Evolutionary conservation across 2,888 invertebrate genomes (phyloP).

Genomic region (Leucania comma): DNA sequence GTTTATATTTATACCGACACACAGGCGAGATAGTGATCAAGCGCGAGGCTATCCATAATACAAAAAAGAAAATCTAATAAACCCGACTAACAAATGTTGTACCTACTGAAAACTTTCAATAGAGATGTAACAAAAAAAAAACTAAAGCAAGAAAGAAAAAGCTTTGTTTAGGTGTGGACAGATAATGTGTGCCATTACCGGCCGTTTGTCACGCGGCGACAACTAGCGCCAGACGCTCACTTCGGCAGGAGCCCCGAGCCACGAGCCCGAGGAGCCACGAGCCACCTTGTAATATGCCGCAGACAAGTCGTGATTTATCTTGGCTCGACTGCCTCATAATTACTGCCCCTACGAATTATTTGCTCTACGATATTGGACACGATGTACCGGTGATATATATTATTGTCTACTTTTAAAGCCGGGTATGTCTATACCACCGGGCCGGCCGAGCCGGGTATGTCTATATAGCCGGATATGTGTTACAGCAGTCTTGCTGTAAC

Average conservation of each 20-base stretch:
- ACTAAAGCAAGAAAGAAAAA: constrained; percentile 12
- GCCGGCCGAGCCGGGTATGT: too few relatives aligned
- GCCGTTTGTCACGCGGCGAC: constrained; percentile 54
- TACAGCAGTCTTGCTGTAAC: too few relatives aligned
- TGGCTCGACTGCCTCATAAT: constrained; percentile 58
- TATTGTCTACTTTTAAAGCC: constrained; percentile 11
- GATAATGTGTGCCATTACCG: constrained; percentile 53
- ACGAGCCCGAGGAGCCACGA: constrained; percentile 23
- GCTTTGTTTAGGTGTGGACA: constrained; percentile 48
- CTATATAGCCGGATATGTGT: too few relatives aligned
- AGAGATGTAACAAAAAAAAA: constrained; percentile 19
- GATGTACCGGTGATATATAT: constrained; percentile 51
- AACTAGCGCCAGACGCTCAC: constrained; percentile 53
- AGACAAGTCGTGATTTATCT: constrained; percentile 61
- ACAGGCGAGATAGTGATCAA: too few relatives aligned
- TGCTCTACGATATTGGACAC: constrained; percentile 49
- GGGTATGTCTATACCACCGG: too few relatives aligned
- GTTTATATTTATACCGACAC: too few relatives aligned
- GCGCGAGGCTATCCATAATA: too few relatives aligned
- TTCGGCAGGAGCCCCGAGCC: constrained; percentile 26
- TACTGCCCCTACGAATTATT: constrained; percentile 58
- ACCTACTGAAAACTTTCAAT: constrained; percentile 11
- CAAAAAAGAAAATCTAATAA: not conserved
- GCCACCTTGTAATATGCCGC: constrained; percentile 44
- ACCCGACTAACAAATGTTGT: not conserved